Evolutionary conservation across 2,113 vertebrate species (phyloP).

Genomic region (Atherinomorus stipes): DNA sequence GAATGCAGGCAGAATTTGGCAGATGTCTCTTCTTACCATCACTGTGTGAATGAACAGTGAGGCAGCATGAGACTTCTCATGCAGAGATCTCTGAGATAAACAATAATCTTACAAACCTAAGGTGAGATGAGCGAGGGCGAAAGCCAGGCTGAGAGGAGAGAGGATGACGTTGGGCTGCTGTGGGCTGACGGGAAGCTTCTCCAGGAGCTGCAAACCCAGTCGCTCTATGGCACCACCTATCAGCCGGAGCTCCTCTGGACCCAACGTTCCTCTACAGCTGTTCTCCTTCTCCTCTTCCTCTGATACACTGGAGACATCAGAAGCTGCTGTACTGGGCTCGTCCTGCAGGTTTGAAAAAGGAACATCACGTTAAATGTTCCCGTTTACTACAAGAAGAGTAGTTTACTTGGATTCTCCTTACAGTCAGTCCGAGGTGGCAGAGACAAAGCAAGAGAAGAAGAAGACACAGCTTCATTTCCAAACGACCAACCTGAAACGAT

Average conservation of each 20-base stretch:
- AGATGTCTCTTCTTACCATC: not conserved
- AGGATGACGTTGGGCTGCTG: constrained; percentile 55
- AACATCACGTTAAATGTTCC: not conserved
- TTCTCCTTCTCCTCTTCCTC: not conserved
- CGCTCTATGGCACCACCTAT: constrained; percentile 54
- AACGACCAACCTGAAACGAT: constrained; percentile 47
- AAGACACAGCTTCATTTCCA: constrained; percentile 57
- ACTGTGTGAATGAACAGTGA: too few relatives aligned
- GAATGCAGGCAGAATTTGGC: not conserved
- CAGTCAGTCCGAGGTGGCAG: constrained; percentile 42
- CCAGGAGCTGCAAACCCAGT: constrained; percentile 54
- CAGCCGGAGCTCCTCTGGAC: not conserved
- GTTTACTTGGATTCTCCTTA: constrained; percentile 35
- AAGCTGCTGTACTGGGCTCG: constrained; percentile 14
- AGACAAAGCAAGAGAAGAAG: constrained; percentile 44
- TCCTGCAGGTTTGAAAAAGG: constrained; percentile 7
- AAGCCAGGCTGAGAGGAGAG: constrained; percentile 59
- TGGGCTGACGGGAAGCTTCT: constrained; percentile 35
- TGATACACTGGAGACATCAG: not conserved
- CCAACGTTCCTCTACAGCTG: constrained; percentile 30
- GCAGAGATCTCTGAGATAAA: too few relatives aligned
- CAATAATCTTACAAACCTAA: constrained; percentile 52
- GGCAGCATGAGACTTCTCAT: too few relatives aligned
- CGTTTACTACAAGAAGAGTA: not conserved
- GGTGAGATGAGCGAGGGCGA: constrained; percentile 59